Conservation (phyloP, 2,113 vertebrate species). For the Apeltes quadracus region DNA sequence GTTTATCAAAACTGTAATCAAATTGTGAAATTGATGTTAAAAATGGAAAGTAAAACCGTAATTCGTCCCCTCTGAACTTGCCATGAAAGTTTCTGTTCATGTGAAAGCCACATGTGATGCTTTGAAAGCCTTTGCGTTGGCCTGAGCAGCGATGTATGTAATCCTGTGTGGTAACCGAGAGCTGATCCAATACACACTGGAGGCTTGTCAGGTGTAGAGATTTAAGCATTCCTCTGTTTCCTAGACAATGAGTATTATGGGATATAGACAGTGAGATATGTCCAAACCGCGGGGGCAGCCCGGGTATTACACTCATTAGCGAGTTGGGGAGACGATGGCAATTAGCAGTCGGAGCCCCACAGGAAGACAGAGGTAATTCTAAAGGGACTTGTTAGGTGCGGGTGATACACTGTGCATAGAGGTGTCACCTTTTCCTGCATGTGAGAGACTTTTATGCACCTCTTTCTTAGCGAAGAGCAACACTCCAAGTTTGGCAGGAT, state of each 20-base stretch:
- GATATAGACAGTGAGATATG: constrained; percentile 42
- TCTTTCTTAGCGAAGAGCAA: neutral
- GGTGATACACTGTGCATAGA: constrained; percentile 45
- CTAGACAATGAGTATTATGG: constrained; percentile 57
- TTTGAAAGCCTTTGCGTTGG: constrained; percentile 1
- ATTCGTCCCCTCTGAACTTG: neutral
- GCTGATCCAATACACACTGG: constrained; percentile 25
- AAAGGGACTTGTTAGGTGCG: constrained; percentile 61
- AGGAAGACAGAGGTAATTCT: constrained; percentile 50
- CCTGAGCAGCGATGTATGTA: constrained; percentile 21
- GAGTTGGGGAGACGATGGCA: constrained; percentile 57
- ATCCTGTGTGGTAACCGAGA: constrained; percentile 21
- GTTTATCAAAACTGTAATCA: neutral
- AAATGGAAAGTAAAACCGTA: neutral
- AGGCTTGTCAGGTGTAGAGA: constrained; percentile 31
- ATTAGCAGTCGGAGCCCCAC: constrained; percentile 59
- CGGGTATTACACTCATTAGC: constrained; percentile 66
- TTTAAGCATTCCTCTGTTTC: constrained; percentile 63
- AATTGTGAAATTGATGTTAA: neutral
- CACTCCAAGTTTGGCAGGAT: neutral
- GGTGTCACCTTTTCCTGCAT: constrained; percentile 29
- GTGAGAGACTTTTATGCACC: constrained; percentile 2
- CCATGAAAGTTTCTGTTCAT: neutral
- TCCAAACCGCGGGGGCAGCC: constrained; percentile 30
- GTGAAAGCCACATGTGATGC: neutral